Evolutionary conservation across 2,797 vertebrate species (phyloP), one percentile per base, ranked within the genome.

Genomic region (Ctenopoma multispine): DNA sequence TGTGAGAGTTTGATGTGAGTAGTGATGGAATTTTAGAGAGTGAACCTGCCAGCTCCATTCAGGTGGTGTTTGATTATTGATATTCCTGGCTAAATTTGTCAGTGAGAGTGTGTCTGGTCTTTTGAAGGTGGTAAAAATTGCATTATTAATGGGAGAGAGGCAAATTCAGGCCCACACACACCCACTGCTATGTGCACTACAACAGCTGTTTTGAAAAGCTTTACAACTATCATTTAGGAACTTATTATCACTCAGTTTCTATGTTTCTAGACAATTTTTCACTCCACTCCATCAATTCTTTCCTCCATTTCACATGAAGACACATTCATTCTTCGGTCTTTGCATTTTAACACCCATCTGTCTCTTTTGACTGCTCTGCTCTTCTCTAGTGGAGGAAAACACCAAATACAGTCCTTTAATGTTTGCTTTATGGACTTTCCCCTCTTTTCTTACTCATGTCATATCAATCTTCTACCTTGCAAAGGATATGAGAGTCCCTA

Each of bases 241-340:
- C 46, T 72, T 63, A 69, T 63, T 69, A 77, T 75, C 46, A 43
- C 69, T 72, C 63, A 53, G 51, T 75, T 75, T 83, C 29, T 23
- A 69, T 59, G 86, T 79, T 44, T 48, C 53, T 29, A 36, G 40
- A 62, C 56, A 14, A 63, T 77, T 78, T 75, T 76, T 67, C 65
- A 67, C 46, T 43, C 31, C 57, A 77, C 72, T 77, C 44, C 12
- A 83, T 81, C 74, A 79, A 75, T 82, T 82, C 60, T 61, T 75
- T 53, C 64, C 77, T 74, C 69, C 72, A 86, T 85, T 87, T 84
- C 79, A 84, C 75, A 82, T 77, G 61, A 77, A 69, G 71, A 83
- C 65, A 46, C 21, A 63, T 69, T 76, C 63, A 69, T 80, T 85
- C 34, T 51, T 63, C 14, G 23, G 70, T 79, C 63, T 72, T 86